Evolutionary conservation across 2,113 vertebrate genomes (phyloP).

Genomic region (Kryptolebias marmoratus): DNA sequence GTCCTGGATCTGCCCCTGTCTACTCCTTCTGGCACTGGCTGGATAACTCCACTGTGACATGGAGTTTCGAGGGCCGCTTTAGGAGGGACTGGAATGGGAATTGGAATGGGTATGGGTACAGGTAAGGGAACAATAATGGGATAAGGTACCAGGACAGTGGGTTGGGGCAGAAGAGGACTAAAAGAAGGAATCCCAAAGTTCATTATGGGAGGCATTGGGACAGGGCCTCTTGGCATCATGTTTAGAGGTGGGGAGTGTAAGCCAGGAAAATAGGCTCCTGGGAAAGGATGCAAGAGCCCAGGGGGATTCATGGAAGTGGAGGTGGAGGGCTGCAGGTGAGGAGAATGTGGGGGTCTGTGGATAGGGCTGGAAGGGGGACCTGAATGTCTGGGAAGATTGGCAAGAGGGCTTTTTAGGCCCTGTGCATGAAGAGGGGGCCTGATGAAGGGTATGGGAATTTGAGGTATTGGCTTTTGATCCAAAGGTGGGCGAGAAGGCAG

Average conservation of each 20-base stretch:
- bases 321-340: conserved; percentile 87
- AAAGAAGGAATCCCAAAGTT: conserved; percentile 92
- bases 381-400: conserved; percentile 85
- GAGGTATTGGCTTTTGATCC: conserved; percentile 67
- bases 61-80: conserved; percentile 85
- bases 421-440: conserved; percentile 88
- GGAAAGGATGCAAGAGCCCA: conserved; percentile 88
- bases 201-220: conserved; percentile 91
- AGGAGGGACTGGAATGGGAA: conserved; percentile 89
- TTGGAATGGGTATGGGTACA: conserved; percentile 94
- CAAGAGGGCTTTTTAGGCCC: conserved; percentile 89
- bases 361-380: conserved; percentile 90
- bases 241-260: conserved; percentile 89
- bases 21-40: conserved; percentile 85
- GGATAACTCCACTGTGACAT: conserved; percentile 88
- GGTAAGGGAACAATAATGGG: conserved; percentile 94
- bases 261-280: conserved; percentile 87
- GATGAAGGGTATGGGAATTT: conserved; percentile 90
- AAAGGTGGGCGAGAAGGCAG: conserved; percentile 70
- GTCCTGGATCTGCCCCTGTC: conserved; percentile 80
- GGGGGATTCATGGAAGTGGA: conserved; percentile 89
- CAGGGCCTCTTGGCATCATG: conserved; percentile 92
- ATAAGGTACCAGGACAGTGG: conserved; percentile 94
- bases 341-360: conserved; percentile 92
- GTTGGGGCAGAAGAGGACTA: conserved; percentile 91